Evolutionary conservation across 2,797 vertebrate species (phyloP).

Genomic region (Lindbergichthys nudifrons): DNA sequence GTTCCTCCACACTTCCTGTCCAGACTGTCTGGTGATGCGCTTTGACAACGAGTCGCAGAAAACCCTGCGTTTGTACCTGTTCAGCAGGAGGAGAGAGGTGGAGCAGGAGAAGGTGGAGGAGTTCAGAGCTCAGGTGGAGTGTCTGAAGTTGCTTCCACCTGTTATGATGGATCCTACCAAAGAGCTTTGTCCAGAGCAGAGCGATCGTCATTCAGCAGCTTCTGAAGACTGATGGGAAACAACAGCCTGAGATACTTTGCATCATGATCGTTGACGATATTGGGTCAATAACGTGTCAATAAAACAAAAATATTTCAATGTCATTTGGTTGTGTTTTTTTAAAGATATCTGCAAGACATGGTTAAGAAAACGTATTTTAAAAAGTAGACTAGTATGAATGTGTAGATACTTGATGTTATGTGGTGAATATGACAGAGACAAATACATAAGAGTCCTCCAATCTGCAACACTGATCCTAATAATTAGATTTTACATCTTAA

Average conservation of each 20-base stretch:
- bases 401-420: no score
- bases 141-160: constrained; percentile 24
- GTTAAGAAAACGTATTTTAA: no score
- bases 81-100: constrained; percentile 44
- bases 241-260: no score
- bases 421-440: no score
- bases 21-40: constrained; percentile 31
- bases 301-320: neutral
- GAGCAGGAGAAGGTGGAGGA: constrained; percentile 22
- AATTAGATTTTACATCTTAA: no score
- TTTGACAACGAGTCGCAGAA: neutral
- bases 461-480: no score
- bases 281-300: no score
- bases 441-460: no score
- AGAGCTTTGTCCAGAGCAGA: constrained; percentile 18
- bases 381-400: no score
- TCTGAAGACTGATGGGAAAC: neutral
- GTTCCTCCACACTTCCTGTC: constrained; percentile 17
- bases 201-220: neutral
- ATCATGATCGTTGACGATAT: no score
- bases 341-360: no score
- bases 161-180: constrained; percentile 21
- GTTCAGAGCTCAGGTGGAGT: constrained; percentile 32
- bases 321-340: no score
- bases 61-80: constrained; percentile 7